These are phyloP conservation scores for Yoshiicerus persimilis DNA, from an alignment of 1,140 invertebrate genomes.

Conservation along the genomic window DNA sequence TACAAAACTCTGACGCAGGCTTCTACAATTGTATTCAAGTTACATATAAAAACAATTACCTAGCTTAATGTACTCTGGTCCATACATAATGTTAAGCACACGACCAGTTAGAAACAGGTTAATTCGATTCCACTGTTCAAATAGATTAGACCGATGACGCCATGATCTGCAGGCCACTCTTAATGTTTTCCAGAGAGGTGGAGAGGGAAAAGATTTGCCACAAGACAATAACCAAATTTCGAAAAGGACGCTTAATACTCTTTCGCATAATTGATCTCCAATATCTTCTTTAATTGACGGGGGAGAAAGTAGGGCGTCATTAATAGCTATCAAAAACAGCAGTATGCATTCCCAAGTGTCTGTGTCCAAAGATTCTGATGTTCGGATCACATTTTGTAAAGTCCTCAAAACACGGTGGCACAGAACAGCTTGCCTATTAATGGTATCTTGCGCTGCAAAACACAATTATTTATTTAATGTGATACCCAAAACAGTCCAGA, in stretches of 20 bases:
- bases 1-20: background rate
- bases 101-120: slow-evolving; percentile 84
- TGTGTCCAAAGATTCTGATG: slow-evolving; percentile 72
- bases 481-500: too few species aligned
- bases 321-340: slow-evolving; percentile 87
- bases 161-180: slow-evolving; percentile 88
- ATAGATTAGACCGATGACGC: slow-evolving; percentile 86
- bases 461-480: background rate
- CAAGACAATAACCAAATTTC: slow-evolving; percentile 95
- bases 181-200: slow-evolving; percentile 93
- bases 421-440: slow-evolving; percentile 89
- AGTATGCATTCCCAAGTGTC: slow-evolving; percentile 90
- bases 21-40: background rate
- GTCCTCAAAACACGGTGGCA: slow-evolving; percentile 92
- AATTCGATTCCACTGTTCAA: slow-evolving; percentile 93
- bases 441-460: slow-evolving; percentile 75
- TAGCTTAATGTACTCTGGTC: slow-evolving; percentile 75
- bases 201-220: slow-evolving; percentile 84
- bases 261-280: slow-evolving; percentile 90
- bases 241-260: slow-evolving; percentile 89
- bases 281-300: slow-evolving; percentile 91
- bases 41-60: slow-evolving; percentile 27
- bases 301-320: slow-evolving; percentile 85
- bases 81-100: slow-evolving; percentile 85
- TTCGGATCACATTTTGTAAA: slow-evolving; percentile 81